phyloP scores from a whole-genome alignment of 1,140 invertebrate genomes.

The Aplysia californica region DNA sequence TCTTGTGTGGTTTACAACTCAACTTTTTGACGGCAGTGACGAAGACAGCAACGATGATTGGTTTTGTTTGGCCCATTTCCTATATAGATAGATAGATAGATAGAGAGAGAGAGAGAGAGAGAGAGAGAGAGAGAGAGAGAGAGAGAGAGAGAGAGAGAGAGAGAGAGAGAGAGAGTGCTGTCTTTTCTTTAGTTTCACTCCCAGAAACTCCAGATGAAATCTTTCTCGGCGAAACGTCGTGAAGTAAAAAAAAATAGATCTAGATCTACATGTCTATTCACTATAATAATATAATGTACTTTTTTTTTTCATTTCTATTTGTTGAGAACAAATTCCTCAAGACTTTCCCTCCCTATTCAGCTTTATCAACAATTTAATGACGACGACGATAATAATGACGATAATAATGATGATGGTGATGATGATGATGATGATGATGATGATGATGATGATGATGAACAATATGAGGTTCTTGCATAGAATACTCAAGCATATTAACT shows the following conservation, averaged over 20 bases:
- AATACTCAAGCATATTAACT: no score
- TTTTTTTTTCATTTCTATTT: no score
- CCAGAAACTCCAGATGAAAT: background rate
- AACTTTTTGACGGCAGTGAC: background rate
- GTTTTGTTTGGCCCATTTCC: background rate
- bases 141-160: background rate
- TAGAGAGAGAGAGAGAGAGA: slow-evolving; percentile 3
- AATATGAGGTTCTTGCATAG: background rate
- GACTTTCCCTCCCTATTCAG: background rate
- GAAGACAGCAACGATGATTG: background rate
- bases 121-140: slow-evolving; percentile 4
- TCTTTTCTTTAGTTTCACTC: background rate
- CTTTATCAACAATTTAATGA: background rate
- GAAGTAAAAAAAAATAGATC: background rate
- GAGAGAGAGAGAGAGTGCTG: background rate
- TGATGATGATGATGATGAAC: background rate
- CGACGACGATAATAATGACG: background rate
- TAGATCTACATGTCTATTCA: background rate
- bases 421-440: background rate
- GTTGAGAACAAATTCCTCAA: no score
- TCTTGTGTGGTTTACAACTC: background rate
- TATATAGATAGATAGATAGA: background rate
- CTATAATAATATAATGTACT: background rate
- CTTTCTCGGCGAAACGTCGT: background rate
- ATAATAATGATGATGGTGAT: background rate